Evolutionary conservation across 2,113 vertebrate species (phyloP).

Genomic region (Rhinichthys klamathensis): DNA sequence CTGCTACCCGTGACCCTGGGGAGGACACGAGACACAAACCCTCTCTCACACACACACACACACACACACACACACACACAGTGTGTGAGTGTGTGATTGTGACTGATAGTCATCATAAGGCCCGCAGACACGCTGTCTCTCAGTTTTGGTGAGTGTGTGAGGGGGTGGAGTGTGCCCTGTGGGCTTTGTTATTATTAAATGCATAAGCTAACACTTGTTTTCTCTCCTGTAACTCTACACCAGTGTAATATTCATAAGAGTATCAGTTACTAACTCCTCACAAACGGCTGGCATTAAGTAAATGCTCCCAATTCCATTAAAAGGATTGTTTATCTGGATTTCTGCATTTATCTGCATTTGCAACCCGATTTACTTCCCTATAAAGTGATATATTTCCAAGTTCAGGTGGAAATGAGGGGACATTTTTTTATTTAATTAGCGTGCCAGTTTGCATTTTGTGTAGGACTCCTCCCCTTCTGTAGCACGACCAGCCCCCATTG

Average conservation of each 20-base stretch:
- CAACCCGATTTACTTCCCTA: neutral
- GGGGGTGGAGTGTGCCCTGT: conserved; percentile 21
- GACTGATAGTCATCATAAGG: conserved; percentile 29
- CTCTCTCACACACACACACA: conserved; percentile 37
- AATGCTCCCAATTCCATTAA: neutral
- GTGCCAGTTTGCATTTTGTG: neutral
- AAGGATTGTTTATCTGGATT: neutral
- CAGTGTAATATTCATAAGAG: conserved; percentile 47
- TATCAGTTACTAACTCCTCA: neutral
- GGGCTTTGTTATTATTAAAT: conserved; percentile 52
- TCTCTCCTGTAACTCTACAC: conserved; percentile 12
- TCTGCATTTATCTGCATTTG: neutral
- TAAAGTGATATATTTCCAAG: neutral
- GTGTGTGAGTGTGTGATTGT: neutral
- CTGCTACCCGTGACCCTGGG: conserved; percentile 18
- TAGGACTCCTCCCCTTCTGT: neutral
- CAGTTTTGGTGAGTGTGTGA: neutral
- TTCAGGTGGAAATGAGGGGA: too few species aligned
- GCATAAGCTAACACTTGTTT: conserved; percentile 11
- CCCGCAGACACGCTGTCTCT: conserved; percentile 18
- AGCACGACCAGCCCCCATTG: neutral
- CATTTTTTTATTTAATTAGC: too few species aligned
- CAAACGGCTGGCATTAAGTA: neutral
- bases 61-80: conserved; percentile 24
- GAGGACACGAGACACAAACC: neutral